A percentile compares a stretch with the other conserved stretches of the same genome.
These are phyloP conservation scores for Heliconius ismenius DNA, from an alignment of 2,888 invertebrate species.

Conservation along the genomic window DNA sequence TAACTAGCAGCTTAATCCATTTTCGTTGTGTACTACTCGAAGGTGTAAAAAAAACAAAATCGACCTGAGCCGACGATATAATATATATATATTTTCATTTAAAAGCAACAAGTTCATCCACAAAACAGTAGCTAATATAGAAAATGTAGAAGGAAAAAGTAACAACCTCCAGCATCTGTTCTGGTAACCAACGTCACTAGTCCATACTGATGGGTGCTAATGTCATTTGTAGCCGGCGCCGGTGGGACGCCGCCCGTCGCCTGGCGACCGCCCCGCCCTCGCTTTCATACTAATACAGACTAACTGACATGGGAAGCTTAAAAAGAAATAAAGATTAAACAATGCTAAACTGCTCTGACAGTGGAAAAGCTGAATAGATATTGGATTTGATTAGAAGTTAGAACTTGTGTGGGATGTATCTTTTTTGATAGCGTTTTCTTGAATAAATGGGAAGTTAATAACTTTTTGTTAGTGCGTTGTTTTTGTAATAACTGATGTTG, in stretches of 20 bases:
- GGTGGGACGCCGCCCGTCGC: slow-evolving; percentile 41
- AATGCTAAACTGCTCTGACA: background rate
- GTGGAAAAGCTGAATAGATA: slow-evolving; percentile 2
- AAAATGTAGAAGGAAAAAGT: slow-evolving; percentile 11
- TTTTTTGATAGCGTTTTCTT: background rate
- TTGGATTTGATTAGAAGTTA: background rate
- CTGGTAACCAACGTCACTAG: slow-evolving; percentile 25
- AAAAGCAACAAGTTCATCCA: background rate
- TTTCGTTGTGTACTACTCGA: too few species aligned
- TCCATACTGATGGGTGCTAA: slow-evolving; percentile 39
- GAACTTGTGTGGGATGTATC: background rate
- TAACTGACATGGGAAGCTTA: slow-evolving; percentile 12
- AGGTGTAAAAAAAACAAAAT: too few species aligned
- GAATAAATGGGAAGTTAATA: background rate
- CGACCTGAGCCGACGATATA: too few species aligned
- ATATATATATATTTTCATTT: too few species aligned
- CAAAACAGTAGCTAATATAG: slow-evolving; percentile 12
- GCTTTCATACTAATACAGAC: slow-evolving; percentile 32
- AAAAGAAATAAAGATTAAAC: slow-evolving; percentile 25
- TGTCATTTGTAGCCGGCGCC: slow-evolving; percentile 43
- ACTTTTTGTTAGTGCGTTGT: background rate
- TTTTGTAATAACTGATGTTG: too few species aligned
- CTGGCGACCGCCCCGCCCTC: slow-evolving; percentile 42
- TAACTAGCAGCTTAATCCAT: too few species aligned
- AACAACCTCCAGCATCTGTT: slow-evolving; percentile 27